Conservation (phyloP, 1,140 invertebrate species). For the Papilio polyxenes region DNA sequence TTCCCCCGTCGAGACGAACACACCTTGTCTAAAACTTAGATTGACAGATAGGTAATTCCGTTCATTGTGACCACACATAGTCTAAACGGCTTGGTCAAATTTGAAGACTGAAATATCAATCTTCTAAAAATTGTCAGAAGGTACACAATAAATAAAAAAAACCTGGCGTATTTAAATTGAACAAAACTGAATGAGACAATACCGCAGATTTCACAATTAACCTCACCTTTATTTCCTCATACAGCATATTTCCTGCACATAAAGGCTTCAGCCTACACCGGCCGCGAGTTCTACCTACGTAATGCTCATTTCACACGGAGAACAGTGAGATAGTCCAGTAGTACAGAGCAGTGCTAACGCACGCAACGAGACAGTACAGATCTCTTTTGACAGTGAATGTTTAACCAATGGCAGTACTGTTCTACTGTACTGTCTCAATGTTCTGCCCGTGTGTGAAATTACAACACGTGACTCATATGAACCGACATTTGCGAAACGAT, state of each 20-base stretch:
- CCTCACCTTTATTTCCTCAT: slow-evolving; percentile 23
- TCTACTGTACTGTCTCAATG: no score
- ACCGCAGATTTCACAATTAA: background rate
- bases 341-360: background rate
- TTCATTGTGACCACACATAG: no score
- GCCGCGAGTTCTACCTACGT: slow-evolving; percentile 7
- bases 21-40: background rate
- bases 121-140: background rate
- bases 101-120: no score
- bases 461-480: background rate
- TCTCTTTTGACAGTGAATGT: no score
- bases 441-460: background rate
- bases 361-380: background rate
- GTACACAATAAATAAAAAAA: background rate
- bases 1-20: background rate
- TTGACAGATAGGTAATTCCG: background rate
- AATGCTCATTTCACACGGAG: background rate
- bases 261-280: slow-evolving; percentile 18
- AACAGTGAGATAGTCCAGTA: background rate
- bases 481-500: background rate
- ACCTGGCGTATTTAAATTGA: background rate
- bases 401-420: background rate
- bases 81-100: no score
- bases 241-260: background rate
- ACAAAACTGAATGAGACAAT: background rate